Percentiles rank a stretch among this genome's conserved stretches.
These are phyloP conservation scores for Pogonophryne albipinna DNA, from an alignment of 2,797 vertebrate species.

Conservation along the genomic window DNA sequence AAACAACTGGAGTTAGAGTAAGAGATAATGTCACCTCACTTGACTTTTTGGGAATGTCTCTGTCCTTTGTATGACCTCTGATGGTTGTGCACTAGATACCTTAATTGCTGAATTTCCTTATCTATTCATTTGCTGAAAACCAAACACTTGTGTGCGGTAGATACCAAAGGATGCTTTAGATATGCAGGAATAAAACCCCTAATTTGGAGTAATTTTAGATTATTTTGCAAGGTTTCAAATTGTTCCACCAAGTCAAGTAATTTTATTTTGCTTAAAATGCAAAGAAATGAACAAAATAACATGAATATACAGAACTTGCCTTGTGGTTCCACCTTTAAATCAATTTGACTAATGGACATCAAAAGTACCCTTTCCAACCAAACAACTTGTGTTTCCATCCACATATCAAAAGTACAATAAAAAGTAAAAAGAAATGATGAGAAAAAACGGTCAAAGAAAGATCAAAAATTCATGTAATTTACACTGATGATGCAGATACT, in stretches of 20 bases:
- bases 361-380: background rate
- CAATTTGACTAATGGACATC: background rate
- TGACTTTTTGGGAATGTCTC: constrained; percentile 14
- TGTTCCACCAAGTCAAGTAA: background rate
- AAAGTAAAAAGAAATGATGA: background rate
- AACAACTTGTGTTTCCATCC: background rate
- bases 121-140: background rate
- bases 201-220: background rate
- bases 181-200: background rate
- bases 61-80: constrained; percentile 7
- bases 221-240: too few relatives aligned
- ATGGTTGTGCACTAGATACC: background rate
- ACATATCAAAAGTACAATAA: background rate
- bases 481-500: constrained; percentile 8
- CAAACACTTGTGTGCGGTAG: constrained; percentile 1
- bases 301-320: background rate
- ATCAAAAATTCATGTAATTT: background rate
- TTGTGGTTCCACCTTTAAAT: background rate
- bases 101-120: background rate
- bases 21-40: constrained; percentile 12
- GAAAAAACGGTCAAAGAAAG: background rate
- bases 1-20: constrained; percentile 38
- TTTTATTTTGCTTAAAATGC: background rate
- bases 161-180: background rate
- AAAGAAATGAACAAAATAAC: background rate